phyloP scores from a whole-genome alignment of 2,888 invertebrate species.

The Hanleya hanleyi region DNA sequence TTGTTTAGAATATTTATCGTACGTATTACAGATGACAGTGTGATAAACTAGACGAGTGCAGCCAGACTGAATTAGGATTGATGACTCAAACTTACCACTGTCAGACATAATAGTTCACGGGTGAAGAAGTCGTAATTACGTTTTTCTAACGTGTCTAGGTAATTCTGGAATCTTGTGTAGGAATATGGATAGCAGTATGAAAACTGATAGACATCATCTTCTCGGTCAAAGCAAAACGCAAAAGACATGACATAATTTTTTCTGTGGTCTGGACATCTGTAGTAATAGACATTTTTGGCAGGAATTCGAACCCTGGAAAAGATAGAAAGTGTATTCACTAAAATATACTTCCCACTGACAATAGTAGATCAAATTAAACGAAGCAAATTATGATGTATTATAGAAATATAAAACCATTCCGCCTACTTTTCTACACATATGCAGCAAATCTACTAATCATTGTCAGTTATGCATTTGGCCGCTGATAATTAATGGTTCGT shows the following conservation, averaged over 20 bases:
- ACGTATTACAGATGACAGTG: too few relatives aligned
- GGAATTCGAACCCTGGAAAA: constrained; percentile 70
- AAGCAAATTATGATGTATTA: too few relatives aligned
- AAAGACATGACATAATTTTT: constrained; percentile 94
- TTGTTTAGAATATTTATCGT: too few relatives aligned
- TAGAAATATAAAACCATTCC: too few relatives aligned
- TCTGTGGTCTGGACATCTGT: constrained; percentile 87
- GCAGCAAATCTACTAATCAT: too few relatives aligned
- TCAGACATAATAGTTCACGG: constrained; percentile 78
- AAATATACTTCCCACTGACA: too few relatives aligned
- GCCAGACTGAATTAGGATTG: too few relatives aligned
- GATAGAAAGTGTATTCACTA: background rate
- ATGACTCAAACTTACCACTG: constrained; percentile 63
- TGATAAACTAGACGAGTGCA: too few relatives aligned
- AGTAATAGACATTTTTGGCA: constrained; percentile 90
- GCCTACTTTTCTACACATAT: too few relatives aligned
- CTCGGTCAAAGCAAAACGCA: constrained; percentile 94
- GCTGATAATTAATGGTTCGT: too few relatives aligned
- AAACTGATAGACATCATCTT: constrained; percentile 97
- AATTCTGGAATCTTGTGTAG: constrained; percentile 91
- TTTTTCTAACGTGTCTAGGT: constrained; percentile 83
- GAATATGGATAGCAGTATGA: constrained; percentile 95
- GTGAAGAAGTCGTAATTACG: constrained; percentile 78
- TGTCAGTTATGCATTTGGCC: too few relatives aligned
- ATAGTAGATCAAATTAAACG: too few relatives aligned